These are phyloP conservation scores for Malacosoma neustria DNA, from an alignment of 2,888 invertebrate species.

Conservation along the genomic window DNA sequence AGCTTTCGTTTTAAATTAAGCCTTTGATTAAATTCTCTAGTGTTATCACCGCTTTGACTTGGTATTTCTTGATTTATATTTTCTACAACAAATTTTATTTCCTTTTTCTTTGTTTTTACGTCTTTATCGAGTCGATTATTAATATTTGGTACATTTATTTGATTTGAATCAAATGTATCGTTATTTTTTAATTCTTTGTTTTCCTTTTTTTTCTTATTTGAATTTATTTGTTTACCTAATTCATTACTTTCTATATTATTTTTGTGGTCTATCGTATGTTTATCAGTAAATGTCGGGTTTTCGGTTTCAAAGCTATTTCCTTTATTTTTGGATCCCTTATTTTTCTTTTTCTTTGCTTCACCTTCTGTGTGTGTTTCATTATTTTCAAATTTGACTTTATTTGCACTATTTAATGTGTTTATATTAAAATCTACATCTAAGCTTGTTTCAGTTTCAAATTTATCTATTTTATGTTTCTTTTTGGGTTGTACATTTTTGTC, in stretches of 20 bases:
- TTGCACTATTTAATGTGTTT: constrained; percentile 9
- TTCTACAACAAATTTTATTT: constrained; percentile 39
- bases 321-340: not conserved
- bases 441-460: constrained; percentile 7
- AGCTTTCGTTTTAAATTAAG: constrained; percentile 17
- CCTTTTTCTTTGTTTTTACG: constrained; percentile 17
- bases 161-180: no score
- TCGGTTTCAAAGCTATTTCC: constrained; percentile 2
- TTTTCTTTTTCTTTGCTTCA: constrained; percentile 3
- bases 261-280: no score
- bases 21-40: constrained; percentile 13
- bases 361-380: constrained; percentile 3
- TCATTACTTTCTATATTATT: constrained; percentile 1
- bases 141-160: no score
- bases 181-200: constrained; percentile 4
- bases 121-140: constrained; percentile 1
- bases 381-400: constrained; percentile 1
- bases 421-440: constrained; percentile 13
- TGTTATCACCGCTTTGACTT: constrained; percentile 25
- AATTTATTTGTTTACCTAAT: constrained; percentile 2
- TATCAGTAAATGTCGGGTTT: no score
- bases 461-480: constrained; percentile 19
- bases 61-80: constrained; percentile 24
- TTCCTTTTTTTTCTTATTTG: constrained; percentile 8
- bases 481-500: constrained; percentile 4